Conservation (phyloP, 2,888 invertebrate genomes). For the Rotaria magnacalcarata region DNA sequence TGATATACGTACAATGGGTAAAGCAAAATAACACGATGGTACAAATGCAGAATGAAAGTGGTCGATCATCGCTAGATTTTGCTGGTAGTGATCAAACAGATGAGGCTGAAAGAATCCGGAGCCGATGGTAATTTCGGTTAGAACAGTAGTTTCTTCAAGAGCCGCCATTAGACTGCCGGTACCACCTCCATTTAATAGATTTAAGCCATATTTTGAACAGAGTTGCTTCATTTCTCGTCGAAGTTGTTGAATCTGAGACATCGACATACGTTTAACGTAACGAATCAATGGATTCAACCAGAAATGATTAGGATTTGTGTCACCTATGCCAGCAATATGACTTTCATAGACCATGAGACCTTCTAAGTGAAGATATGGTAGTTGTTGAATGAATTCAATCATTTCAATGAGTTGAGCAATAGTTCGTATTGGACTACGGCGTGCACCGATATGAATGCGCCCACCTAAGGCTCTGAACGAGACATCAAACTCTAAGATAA, state of each 20-base stretch:
- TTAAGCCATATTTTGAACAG: neutral
- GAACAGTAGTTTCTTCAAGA: neutral
- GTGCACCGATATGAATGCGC: neutral
- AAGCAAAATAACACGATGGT: neutral
- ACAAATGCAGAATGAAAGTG: neutral
- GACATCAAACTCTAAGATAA: neutral
- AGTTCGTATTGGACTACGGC: neutral
- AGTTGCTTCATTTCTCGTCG: neutral
- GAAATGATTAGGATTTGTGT: neutral
- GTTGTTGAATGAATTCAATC: neutral
- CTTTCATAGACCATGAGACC: neutral
- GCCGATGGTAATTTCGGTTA: neutral
- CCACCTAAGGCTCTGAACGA: neutral
- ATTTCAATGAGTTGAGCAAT: neutral
- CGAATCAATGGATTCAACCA: neutral
- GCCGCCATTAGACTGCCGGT: neutral
- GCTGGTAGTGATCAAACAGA: neutral
- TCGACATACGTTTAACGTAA: neutral
- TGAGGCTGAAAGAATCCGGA: neutral
- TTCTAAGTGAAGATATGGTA: neutral
- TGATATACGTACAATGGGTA: neutral
- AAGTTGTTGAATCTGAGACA: neutral
- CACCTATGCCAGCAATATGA: neutral
- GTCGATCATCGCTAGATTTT: neutral
- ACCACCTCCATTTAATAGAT: neutral